Percentiles rank a stretch among this genome's conserved stretches.
Evolutionary conservation across 2,888 invertebrate genomes (phyloP).

Genomic region (Alentia gelatinosa): DNA sequence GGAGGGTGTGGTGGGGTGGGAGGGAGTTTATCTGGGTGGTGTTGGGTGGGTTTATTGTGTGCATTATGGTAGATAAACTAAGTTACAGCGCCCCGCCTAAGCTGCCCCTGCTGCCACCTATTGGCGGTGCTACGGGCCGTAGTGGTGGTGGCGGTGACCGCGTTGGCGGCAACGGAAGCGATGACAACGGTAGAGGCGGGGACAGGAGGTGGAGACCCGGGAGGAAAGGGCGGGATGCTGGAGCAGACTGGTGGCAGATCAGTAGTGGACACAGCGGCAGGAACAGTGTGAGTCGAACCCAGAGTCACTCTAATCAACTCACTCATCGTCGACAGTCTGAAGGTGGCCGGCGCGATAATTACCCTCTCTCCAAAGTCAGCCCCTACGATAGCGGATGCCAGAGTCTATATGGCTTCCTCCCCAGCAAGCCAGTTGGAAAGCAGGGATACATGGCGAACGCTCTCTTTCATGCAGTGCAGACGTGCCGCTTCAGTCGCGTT

Average conservation of each 20-base stretch:
- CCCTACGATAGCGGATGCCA: background rate
- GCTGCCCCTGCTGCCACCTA: background rate
- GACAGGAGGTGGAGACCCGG: background rate
- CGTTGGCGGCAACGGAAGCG: background rate
- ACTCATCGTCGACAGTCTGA: background rate
- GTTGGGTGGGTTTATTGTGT: background rate
- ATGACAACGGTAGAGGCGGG: background rate
- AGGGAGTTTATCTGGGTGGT: background rate
- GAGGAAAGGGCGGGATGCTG: background rate
- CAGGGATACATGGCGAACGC: conserved; percentile 3
- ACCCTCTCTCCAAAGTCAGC: background rate
- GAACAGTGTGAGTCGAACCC: no score
- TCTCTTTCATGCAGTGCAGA: conserved; percentile 4
- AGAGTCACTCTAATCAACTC: background rate
- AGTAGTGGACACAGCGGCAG: no score
- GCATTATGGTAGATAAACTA: background rate
- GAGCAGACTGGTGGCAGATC: background rate
- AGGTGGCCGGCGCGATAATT: background rate
- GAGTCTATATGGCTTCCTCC: background rate
- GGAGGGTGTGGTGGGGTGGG: background rate
- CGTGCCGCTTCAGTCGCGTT: background rate
- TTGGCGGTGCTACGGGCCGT: background rate
- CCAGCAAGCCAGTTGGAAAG: background rate
- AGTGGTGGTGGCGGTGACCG: background rate
- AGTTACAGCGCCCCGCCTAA: background rate